These are phyloP conservation scores for Octodon degus DNA, from an alignment of 2,113 vertebrate species.

Conservation along the genomic window DNA sequence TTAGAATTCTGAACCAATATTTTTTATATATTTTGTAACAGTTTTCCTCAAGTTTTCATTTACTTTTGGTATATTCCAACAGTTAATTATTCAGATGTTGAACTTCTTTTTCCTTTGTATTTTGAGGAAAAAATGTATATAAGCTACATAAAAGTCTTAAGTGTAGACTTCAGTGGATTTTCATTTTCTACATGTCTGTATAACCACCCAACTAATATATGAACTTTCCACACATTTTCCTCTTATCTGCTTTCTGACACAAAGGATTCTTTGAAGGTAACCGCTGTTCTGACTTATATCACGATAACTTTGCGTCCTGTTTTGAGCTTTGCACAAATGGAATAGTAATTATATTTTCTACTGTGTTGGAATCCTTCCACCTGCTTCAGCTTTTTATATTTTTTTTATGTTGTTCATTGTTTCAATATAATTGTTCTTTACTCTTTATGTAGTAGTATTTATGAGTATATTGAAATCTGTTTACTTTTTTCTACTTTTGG, in stretches of 20 bases:
- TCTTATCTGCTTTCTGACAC: neutral
- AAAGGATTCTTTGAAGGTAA: neutral
- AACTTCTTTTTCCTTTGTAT: neutral
- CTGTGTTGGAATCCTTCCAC: neutral
- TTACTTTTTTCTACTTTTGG: neutral
- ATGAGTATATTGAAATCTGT: neutral
- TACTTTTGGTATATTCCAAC: neutral
- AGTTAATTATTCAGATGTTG: neutral
- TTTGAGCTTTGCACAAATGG: neutral
- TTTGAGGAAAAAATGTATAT: neutral
- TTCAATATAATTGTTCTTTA: neutral
- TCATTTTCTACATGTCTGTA: rapidly evolving
- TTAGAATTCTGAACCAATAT: neutral
- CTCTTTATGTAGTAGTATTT: neutral
- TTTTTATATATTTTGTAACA: neutral
- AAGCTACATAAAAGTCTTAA: neutral
- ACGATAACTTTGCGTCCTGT: neutral
- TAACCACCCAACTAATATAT: neutral
- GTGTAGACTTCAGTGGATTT: neutral
- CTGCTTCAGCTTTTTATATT: neutral
- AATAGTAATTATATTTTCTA: neutral
- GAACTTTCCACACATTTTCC: neutral
- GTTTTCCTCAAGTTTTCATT: neutral
- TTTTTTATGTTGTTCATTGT: neutral
- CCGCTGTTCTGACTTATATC: neutral